A percentile compares a stretch with the other conserved stretches of the same genome.
Evolutionary conservation across 2,888 invertebrate genomes (phyloP).

Genomic region (Argyra leucocephala): DNA sequence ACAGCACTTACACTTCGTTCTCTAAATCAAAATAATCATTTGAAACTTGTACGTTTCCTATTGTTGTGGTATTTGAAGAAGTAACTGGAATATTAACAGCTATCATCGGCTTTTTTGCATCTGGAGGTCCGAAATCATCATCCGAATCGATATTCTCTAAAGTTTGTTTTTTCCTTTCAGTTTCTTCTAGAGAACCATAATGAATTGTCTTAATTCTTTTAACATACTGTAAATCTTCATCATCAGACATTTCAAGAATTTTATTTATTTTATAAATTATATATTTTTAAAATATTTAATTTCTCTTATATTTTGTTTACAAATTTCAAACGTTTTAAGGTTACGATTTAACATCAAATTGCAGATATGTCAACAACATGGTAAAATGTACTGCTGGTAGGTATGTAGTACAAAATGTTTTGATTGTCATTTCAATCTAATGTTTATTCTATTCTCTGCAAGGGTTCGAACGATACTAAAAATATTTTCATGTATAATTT

Average conservation of each 20-base stretch:
- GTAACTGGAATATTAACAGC: constrained; percentile 29
- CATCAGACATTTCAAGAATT: constrained; percentile 61
- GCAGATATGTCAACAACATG: no score
- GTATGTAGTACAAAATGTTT: no score
- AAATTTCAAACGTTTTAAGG: not conserved
- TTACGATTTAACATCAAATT: no score
- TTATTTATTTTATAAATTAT: not conserved
- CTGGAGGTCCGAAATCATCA: constrained; percentile 50
- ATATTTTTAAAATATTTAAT: not conserved
- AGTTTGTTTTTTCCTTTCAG: constrained; percentile 59
- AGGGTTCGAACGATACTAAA: no score
- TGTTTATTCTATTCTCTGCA: no score
- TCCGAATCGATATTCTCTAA: constrained; percentile 51
- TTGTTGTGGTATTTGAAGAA: constrained; percentile 29
- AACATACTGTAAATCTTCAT: constrained; percentile 58
- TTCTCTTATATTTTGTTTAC: not conserved
- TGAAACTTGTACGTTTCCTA: constrained; percentile 41
- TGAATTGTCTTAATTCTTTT: constrained; percentile 71
- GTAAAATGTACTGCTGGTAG: no score
- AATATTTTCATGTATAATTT: no score
- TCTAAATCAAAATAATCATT: constrained; percentile 45
- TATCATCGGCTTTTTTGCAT: constrained; percentile 51
- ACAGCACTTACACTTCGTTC: constrained; percentile 32
- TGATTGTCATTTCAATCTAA: no score
- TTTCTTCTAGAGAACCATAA: constrained; percentile 83